A percentile compares a stretch with the other conserved stretches of the same genome.
Conservation (phyloP, 1,140 invertebrate species). For the Polypedilum vanderplanki region DNA sequence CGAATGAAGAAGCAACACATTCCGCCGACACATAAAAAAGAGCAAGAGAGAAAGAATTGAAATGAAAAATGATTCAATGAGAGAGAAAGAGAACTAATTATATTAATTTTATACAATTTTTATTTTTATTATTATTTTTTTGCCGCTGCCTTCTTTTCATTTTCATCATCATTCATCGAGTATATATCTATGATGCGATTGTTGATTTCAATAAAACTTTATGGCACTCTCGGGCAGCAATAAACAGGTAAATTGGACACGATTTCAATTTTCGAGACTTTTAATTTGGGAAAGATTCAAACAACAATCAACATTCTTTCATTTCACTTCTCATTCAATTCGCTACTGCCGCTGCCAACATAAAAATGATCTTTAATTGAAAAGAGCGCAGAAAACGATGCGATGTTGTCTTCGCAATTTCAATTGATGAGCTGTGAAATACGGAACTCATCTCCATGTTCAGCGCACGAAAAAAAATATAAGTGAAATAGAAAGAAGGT, state of each 20-base stretch:
- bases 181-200: background rate
- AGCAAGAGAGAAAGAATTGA: no score
- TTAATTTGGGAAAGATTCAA: no score
- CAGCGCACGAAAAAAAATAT: background rate
- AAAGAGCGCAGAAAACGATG: background rate
- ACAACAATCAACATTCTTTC: no score
- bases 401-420: background rate
- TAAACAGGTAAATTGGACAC: constrained; percentile 17
- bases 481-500: no score
- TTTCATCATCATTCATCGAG: background rate
- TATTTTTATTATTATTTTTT: background rate
- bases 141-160: background rate
- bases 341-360: background rate
- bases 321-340: no score
- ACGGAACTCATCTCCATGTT: constrained; percentile 9
- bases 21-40: no score
- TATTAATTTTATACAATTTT: constrained; percentile 8
- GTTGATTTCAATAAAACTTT: constrained; percentile 18
- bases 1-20: no score
- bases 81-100: background rate
- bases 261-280: background rate
- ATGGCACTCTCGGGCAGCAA: background rate
- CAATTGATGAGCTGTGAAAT: background rate
- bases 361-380: constrained; percentile 2
- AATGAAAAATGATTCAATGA: no score